A percentile compares a stretch with the other conserved stretches of the same genome.
Evolutionary conservation across 2,113 vertebrate genomes (phyloP).

Genomic region (Girardinichthys multiradiatus): DNA sequence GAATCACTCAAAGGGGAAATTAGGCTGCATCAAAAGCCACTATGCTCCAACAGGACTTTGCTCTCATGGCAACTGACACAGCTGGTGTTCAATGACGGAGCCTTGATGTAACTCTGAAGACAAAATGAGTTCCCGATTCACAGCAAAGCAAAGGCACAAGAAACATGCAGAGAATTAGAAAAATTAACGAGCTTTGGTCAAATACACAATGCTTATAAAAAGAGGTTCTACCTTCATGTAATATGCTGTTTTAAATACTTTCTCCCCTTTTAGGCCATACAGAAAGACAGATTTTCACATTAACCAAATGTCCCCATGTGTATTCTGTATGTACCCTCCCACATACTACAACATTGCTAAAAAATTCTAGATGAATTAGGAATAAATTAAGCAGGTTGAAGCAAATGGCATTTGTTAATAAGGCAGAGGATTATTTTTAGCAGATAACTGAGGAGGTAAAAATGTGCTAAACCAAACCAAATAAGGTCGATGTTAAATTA

Average conservation of each 20-base stretch:
- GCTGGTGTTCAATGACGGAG: constrained; percentile 23
- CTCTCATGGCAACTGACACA: constrained; percentile 68
- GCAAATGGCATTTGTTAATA: neutral
- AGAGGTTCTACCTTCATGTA: neutral
- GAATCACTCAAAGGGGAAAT: constrained; percentile 27
- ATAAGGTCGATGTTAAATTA: neutral
- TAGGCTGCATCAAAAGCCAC: constrained; percentile 52
- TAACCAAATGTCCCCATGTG: neutral
- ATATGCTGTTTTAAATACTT: neutral
- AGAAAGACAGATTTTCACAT: neutral
- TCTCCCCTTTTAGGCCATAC: neutral
- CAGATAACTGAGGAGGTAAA: neutral
- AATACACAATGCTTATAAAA: neutral
- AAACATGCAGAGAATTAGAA: constrained; percentile 9
- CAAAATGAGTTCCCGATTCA: constrained; percentile 5
- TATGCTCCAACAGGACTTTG: constrained; percentile 24
- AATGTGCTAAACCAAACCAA: neutral
- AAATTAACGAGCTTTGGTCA: constrained; percentile 13
- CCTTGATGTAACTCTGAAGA: constrained; percentile 51
- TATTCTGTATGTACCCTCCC: neutral
- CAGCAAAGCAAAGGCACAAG: constrained; percentile 2
- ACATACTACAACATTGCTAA: neutral
- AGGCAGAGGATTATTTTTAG: neutral
- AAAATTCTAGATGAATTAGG: neutral
- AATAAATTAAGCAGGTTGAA: neutral